phyloP scores from a whole-genome alignment of 1,140 invertebrate genomes.

The Stegodyphus mimosarum region DNA sequence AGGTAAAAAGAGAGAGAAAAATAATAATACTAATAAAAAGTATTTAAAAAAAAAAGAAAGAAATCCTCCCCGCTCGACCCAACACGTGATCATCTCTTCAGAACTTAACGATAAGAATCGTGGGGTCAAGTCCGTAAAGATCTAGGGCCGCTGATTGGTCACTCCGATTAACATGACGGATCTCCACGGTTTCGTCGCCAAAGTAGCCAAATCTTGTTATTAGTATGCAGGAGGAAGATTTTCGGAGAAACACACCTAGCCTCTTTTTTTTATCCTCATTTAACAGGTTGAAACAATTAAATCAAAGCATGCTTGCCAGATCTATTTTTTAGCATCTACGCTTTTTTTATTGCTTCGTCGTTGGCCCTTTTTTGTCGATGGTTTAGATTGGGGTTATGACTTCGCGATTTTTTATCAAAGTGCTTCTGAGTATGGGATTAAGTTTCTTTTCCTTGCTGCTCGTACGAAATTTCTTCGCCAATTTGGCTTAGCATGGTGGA shows the following conservation, averaged over 20 bases:
- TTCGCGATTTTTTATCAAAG: too few relatives aligned
- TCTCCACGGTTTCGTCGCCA: constrained; percentile 30
- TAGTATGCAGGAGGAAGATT: constrained; percentile 27
- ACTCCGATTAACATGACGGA: constrained; percentile 39
- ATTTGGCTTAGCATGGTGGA: too few relatives aligned
- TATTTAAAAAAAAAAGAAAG: constrained; percentile 13
- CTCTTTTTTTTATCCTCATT: constrained; percentile 10
- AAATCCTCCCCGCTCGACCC: constrained; percentile 4
- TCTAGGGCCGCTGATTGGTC: constrained; percentile 34
- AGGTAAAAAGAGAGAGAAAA: constrained; percentile 3
- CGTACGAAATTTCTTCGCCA: too few relatives aligned
- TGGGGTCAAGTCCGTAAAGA: constrained; percentile 40
- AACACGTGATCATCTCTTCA: too few relatives aligned
- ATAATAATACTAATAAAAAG: constrained; percentile 10
- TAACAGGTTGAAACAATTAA: constrained; percentile 44
- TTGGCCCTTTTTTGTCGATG: neutral
- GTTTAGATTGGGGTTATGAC: neutral
- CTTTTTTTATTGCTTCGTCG: constrained; percentile 5
- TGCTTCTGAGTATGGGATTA: too few relatives aligned
- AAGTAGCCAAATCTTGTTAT: constrained; percentile 28
- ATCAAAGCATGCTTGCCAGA: neutral
- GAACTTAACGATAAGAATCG: constrained; percentile 39
- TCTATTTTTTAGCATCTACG: neutral
- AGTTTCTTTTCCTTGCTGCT: too few relatives aligned
- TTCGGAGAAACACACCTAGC: constrained; percentile 10